Percentiles rank a stretch among this genome's conserved stretches.
Evolutionary conservation across 64 coral and sea anemone genomes (phyloP).

Genomic region (Dendronephthya gigantea): DNA sequence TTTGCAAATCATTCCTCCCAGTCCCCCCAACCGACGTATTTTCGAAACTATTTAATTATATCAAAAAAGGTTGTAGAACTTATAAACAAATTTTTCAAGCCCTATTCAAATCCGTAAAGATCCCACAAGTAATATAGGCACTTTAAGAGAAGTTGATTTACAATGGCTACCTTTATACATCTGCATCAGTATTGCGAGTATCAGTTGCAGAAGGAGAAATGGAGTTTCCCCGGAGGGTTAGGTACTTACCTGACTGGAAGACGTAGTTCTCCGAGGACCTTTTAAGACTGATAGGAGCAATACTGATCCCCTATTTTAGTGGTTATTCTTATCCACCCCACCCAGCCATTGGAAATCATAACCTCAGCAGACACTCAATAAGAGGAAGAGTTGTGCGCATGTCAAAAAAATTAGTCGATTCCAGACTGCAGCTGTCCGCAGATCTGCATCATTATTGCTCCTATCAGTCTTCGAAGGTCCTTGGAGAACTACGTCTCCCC

Average conservation of each 20-base stretch:
- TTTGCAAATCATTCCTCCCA: no score
- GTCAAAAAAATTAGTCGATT: neutral
- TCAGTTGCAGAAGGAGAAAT: neutral
- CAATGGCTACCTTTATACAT: neutral
- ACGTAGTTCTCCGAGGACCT: neutral
- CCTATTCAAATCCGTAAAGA: no score
- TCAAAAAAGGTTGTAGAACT: neutral
- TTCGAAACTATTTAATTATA: no score
- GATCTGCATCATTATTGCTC: neutral
- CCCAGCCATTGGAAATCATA: neutral
- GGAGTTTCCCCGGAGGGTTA: neutral
- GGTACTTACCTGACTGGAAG: neutral
- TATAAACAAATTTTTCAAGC: neutral
- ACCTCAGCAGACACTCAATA: neutral
- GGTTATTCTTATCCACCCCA: neutral
- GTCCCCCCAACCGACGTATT: no score
- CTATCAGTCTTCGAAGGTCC: neutral
- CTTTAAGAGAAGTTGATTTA: neutral
- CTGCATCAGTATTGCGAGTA: constrained; percentile 6
- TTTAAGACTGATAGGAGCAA: neutral
- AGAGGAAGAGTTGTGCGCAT: neutral
- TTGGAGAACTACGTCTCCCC: neutral
- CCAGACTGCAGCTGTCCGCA: neutral
- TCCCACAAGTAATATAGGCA: no score
- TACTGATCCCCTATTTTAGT: neutral